These are phyloP conservation scores for Urophycis tenuis DNA, from an alignment of 2,797 vertebrate genomes.

Conservation along the genomic window DNA sequence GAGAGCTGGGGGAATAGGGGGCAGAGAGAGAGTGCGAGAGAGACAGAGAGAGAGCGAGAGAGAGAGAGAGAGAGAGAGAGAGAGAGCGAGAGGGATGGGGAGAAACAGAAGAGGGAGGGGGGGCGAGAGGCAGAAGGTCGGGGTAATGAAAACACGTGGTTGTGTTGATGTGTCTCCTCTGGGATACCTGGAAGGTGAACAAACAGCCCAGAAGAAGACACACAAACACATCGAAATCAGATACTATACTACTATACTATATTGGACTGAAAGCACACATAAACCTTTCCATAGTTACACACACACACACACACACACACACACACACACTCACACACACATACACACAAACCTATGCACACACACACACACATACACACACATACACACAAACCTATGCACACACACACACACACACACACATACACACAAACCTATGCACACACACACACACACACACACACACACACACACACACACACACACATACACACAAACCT, in stretches of 20 bases:
- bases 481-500: not conserved
- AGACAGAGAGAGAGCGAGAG: not conserved
- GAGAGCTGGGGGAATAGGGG: not conserved
- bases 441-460: no score
- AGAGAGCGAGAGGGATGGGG: conserved; percentile 1
- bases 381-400: no score
- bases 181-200: conserved; percentile 21
- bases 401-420: no score
- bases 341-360: not conserved
- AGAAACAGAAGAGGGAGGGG: not conserved
- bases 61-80: conserved; percentile 15
- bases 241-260: no score
- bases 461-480: no score
- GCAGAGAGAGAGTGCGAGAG: conserved; percentile 12
- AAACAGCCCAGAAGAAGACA: conserved; percentile 25
- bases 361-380: conserved; percentile 5
- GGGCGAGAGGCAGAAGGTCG: conserved; percentile 2
- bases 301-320: conserved; percentile 5
- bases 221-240: not conserved
- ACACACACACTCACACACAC: conserved; percentile 4
- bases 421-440: no score
- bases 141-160: not conserved
- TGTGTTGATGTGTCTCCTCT: not conserved
- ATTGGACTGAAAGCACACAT: conserved; percentile 24
- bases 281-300: no score